A percentile compares a stretch with the other conserved stretches of the same genome.
Evolutionary conservation across 1,140 invertebrate genomes (phyloP).

Genomic region (Drosophila cardini): DNA sequence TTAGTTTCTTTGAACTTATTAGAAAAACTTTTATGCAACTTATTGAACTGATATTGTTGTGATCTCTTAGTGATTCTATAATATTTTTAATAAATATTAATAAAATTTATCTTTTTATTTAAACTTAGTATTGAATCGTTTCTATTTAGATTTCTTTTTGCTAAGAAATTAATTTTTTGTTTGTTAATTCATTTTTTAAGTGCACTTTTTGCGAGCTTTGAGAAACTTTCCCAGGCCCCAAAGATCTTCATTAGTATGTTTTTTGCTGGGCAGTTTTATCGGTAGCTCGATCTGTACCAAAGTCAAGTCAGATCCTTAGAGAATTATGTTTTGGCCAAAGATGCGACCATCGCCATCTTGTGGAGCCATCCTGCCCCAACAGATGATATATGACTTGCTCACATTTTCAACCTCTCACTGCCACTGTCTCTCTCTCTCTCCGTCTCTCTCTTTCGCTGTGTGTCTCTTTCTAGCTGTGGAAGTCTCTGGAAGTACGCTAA

Average conservation of each 20-base stretch:
- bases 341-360: constrained; percentile 41
- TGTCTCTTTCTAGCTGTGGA: background rate
- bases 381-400: constrained; percentile 17
- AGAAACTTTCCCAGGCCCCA: constrained; percentile 66
- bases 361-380: constrained; percentile 21
- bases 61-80: too few relatives aligned
- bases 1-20: too few relatives aligned
- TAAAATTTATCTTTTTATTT: too few relatives aligned
- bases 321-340: constrained; percentile 46
- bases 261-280: constrained; percentile 48
- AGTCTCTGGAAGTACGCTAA: constrained; percentile 46
- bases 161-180: too few relatives aligned
- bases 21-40: too few relatives aligned
- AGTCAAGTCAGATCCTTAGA: constrained; percentile 39
- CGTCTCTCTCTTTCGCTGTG: background rate
- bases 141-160: too few relatives aligned
- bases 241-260: constrained; percentile 59
- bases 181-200: background rate
- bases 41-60: too few relatives aligned
- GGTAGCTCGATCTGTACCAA: constrained; percentile 33
- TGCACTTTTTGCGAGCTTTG: background rate
- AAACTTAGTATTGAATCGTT: too few relatives aligned
- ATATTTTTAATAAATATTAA: too few relatives aligned
- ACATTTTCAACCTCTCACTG: background rate
- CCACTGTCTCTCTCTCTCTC: background rate